Evolutionary conservation across 2,888 invertebrate species (phyloP).

Genomic region (Gryllus longicercus): DNA sequence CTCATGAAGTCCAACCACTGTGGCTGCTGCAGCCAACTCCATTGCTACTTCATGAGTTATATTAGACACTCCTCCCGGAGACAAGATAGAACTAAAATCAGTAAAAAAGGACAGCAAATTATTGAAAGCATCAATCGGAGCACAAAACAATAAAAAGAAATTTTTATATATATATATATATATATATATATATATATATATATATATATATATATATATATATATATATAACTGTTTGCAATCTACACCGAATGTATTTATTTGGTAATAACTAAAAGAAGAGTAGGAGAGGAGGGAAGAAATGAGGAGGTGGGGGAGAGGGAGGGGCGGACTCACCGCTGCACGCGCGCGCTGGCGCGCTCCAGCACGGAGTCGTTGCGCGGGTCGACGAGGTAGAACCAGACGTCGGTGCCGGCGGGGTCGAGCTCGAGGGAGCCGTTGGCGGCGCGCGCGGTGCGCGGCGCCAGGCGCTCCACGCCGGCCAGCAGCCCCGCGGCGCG

Average conservation of each 20-base stretch:
- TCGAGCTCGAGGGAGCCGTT: conserved; percentile 73
- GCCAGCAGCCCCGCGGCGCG: conserved; percentile 71
- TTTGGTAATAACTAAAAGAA: too few species aligned
- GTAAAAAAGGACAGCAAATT: too few species aligned
- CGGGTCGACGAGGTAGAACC: conserved; percentile 84
- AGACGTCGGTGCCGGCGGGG: conserved; percentile 74
- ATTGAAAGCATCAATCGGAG: too few species aligned
- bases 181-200: too few species aligned
- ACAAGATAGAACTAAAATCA: conserved; percentile 53
- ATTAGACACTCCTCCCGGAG: conserved; percentile 61
- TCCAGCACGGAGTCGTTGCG: conserved; percentile 67
- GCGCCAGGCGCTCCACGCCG: conserved; percentile 80
- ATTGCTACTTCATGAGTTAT: conserved; percentile 67
- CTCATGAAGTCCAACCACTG: conserved; percentile 62
- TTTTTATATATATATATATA: too few species aligned
- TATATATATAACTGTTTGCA: too few species aligned
- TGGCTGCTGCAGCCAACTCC: conserved; percentile 64
- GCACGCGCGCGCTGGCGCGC: conserved; percentile 67
- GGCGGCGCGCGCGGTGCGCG: conserved; percentile 65
- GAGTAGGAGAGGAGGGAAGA: too few species aligned
- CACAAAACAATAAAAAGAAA: too few species aligned
- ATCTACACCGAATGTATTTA: too few species aligned
- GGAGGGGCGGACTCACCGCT: conserved; percentile 54
- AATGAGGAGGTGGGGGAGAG: too few species aligned
- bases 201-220: too few species aligned